Base-by-base conservation (phyloP, 2,113 vertebrate genomes). In the Myanophis thanlyinensis region DNA sequence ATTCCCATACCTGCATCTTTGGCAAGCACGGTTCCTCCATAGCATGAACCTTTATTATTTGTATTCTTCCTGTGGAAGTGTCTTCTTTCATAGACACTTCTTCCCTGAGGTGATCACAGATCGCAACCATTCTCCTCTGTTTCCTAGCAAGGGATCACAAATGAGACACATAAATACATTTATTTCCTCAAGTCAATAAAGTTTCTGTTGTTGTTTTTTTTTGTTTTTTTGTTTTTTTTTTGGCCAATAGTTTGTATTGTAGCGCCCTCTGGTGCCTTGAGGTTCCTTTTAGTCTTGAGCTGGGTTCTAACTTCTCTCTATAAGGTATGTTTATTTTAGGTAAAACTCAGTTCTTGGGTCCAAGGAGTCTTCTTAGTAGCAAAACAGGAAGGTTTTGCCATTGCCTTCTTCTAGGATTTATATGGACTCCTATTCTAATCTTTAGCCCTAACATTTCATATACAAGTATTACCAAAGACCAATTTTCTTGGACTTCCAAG, bases 241-340 rank as follows among this genome's bases (percentile, higher is more conserved):
- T 15, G 10, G 44, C 3, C 15, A 91, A 51, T 85, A 30, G 46
- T 85, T 91, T 62, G 87, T 35, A 49, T 89, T 85, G 8, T 18
- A 62, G 67, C 12, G 12, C 67, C 93, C 90, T 62, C 52, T 93
- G 67, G 93, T 93, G 93, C 4, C 59, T 46, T 54, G 20, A 30
- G 25, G 12, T 25, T 59, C 40, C 67, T 51, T 47, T 80, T 80
- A 9, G 35, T 22, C 73, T 44, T 73, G n/a, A 73, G 59, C n/a
- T 73, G 30, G n/a, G 27, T n/a, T 5, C n/a, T 73, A 62, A 13
- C 59, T n/a, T 67, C 12, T 67, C 62, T 73, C 12, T 73, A 73
- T n/a, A 56, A 67, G 62, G 62, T 35, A 73, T n/a, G n/a, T 73
- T 35, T 35, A 30, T 73, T n/a, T 35, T 30, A 67, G 30, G 30